These are phyloP conservation scores for Hetaerina titia DNA, from an alignment of 2,888 invertebrate species.

Conservation along the genomic window DNA sequence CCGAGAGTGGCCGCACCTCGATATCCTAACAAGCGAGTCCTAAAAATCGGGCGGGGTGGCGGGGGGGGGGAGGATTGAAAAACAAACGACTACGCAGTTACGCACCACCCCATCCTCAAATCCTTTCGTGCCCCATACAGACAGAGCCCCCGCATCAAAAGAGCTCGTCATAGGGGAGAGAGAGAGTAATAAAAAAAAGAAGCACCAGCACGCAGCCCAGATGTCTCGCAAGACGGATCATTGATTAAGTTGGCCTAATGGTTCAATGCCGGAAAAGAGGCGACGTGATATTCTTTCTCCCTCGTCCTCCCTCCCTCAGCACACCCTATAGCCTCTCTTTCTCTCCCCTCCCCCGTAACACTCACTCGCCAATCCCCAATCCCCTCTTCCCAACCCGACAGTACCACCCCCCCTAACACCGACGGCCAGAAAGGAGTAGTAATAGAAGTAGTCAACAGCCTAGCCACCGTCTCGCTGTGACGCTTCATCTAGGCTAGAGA, in stretches of 20 bases:
- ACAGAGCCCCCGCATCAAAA: constrained; percentile 24
- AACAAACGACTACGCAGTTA: not conserved
- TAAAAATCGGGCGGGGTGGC: not conserved
- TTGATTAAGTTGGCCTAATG: constrained; percentile 67
- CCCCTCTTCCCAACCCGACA: not conserved
- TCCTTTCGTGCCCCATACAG: not conserved
- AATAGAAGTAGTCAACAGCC: constrained; percentile 40
- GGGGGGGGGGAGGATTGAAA: not conserved
- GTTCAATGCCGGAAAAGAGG: constrained; percentile 25
- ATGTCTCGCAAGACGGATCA: constrained; percentile 65
- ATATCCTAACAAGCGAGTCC: not conserved
- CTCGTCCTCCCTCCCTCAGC: not conserved
- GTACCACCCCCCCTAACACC: not conserved
- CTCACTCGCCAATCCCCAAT: not conserved
- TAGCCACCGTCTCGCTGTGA: constrained; percentile 49
- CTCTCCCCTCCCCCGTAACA: too few relatives aligned
- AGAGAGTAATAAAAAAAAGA: not conserved
- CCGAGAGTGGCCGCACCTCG: not conserved
- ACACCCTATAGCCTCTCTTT: too few relatives aligned
- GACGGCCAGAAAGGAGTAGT: constrained; percentile 39
- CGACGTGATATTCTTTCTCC: constrained; percentile 4
- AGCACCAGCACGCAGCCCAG: constrained; percentile 26
- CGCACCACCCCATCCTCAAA: not conserved
- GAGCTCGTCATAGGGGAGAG: not conserved
- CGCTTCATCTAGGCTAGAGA: constrained; percentile 63